A percentile compares a stretch with the other conserved stretches of the same genome.
These are phyloP conservation scores for Halcyon malimbica DNA, from an alignment of 2,113 vertebrate species.

Conservation along the genomic window DNA sequence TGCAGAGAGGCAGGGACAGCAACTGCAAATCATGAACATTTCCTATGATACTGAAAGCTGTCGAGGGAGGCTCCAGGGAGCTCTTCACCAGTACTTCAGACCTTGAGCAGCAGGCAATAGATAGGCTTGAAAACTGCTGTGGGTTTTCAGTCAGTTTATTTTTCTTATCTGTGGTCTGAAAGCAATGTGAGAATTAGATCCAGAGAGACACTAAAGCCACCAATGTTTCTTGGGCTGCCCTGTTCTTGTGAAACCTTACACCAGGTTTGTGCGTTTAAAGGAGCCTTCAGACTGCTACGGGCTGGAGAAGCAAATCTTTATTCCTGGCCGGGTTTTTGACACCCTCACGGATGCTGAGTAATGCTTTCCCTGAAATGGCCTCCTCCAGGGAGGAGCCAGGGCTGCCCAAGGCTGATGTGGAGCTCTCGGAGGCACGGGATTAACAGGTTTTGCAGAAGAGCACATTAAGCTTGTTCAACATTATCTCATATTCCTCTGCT, in stretches of 20 bases:
- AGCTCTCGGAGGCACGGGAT: neutral
- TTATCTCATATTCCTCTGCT: neutral
- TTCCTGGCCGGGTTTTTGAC: neutral
- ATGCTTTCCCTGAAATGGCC: neutral
- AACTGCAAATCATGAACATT: neutral
- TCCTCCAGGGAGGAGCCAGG: neutral
- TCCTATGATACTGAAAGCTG: neutral
- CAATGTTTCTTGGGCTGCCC: neutral
- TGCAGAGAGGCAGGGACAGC: neutral
- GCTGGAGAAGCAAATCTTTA: neutral
- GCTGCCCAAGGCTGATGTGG: neutral
- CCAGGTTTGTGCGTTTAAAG: neutral
- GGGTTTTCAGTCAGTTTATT: accelerated
- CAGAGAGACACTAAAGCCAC: neutral
- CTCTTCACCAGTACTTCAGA: neutral
- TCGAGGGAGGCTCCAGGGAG: neutral
- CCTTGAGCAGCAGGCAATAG: neutral
- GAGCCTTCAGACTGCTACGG: neutral
- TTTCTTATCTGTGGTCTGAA: neutral
- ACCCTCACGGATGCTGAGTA: neutral
- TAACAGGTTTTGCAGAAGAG: neutral
- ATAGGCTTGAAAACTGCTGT: neutral
- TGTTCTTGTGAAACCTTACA: neutral
- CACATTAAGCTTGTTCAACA: neutral
- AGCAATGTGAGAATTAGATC: neutral